These are phyloP conservation scores for Tribolium castaneum DNA, from an alignment of 1,140 invertebrate genomes.

Conservation along the genomic window DNA sequence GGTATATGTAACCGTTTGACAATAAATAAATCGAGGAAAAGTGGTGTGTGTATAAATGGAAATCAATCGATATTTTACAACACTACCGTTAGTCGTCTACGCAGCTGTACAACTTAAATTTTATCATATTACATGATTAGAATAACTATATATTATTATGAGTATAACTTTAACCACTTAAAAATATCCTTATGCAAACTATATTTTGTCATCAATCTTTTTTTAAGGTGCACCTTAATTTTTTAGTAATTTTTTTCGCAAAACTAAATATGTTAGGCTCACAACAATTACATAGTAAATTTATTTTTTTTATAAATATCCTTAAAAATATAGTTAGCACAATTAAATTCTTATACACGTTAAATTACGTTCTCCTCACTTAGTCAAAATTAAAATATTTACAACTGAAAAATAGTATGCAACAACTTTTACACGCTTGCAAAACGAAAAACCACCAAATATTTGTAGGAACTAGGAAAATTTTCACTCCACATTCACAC, in stretches of 20 bases:
- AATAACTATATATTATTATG: conserved; percentile 38
- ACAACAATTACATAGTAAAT: conserved; percentile 52
- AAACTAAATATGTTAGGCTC: conserved; percentile 58
- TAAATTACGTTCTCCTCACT: conserved; percentile 34
- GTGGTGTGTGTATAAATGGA: conserved; percentile 28
- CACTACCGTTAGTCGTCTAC: conserved; percentile 39
- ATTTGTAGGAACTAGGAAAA: conserved; percentile 46
- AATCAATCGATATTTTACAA: conserved; percentile 49
- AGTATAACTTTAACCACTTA: conserved; percentile 50
- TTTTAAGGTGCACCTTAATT: conserved; percentile 31
- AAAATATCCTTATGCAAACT: conserved; percentile 51
- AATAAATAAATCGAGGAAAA: conserved; percentile 35
- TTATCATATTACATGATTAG: conserved; percentile 52
- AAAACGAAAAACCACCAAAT: conserved; percentile 1
- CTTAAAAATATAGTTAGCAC: conserved; percentile 57
- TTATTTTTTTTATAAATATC: conserved; percentile 50
- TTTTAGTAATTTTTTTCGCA: conserved; percentile 49
- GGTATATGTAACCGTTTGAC: conserved; percentile 18
- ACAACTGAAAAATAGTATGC: conserved; percentile 21
- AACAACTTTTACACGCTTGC: conserved; percentile 28
- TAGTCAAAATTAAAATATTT: not conserved
- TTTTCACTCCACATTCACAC: conserved; percentile 23
- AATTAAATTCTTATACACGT: conserved; percentile 47
- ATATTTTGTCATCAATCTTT: conserved; percentile 42
- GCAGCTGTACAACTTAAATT: conserved; percentile 50